A percentile compares a stretch with the other conserved stretches of the same genome.
Conservation (phyloP, 2,113 vertebrate species). For the Vulpes ferrilata region DNA sequence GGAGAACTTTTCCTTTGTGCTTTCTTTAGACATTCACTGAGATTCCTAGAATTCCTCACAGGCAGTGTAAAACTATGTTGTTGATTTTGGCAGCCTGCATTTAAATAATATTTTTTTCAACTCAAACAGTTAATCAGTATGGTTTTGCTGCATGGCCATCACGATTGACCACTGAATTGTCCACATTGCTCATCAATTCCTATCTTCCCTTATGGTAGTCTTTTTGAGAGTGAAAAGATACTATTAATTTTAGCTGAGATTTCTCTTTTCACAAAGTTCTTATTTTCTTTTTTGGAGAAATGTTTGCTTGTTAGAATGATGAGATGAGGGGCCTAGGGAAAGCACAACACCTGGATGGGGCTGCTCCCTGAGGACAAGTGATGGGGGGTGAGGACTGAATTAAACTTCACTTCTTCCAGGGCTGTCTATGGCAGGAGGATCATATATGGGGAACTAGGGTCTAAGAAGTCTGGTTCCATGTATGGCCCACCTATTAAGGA, state of each 20-base stretch:
- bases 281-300: background rate
- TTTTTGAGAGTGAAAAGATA: background rate
- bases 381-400: background rate
- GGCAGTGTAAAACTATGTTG: background rate
- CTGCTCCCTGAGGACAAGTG: background rate
- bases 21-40: background rate
- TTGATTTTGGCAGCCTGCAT: background rate
- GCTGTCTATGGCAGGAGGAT: background rate
- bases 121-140: background rate
- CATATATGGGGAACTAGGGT: background rate
- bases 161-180: background rate
- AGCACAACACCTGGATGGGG: background rate
- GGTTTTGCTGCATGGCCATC: background rate
- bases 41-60: background rate
- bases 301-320: background rate
- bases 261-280: background rate
- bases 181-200: background rate
- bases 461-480: background rate
- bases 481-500: background rate
- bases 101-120: background rate
- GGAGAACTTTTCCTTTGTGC: background rate
- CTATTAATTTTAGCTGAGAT: background rate
- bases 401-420: background rate
- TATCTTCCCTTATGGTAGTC: background rate
- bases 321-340: background rate